Base-by-base conservation (phyloP, 2,113 vertebrate genomes). In the Hydropotes inermis region DNA sequence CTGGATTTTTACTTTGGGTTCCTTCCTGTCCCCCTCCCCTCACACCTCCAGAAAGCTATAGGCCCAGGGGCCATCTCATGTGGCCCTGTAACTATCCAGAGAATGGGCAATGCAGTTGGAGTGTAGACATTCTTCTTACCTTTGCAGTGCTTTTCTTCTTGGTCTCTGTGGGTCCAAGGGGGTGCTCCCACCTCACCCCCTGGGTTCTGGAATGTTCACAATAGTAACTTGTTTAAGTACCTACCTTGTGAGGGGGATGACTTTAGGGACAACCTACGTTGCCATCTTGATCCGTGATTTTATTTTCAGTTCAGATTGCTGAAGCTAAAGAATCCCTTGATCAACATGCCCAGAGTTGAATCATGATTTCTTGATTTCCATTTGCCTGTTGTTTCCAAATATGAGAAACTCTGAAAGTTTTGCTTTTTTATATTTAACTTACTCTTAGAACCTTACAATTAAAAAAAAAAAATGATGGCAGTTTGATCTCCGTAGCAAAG, bases 341-440 rank as follows among this genome's bases (percentile, higher is more conserved):
- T 90, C 64, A 78, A 3, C 39, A 36, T 50, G 9, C 19, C 54
- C 87, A 45, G 21, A 78, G 36, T 43, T 74, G 17, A 94, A 60
- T 61, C 25, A 11, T 83, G 28, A 67, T 82, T 95, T 95, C 43
- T 76, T 82, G 8, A 95, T 83, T 89, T 93, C 43, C 23, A 15
- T 67, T 92, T 93, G 47, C 33, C 28, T 87, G 3, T 85, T 84
- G 19, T 92, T 97, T 79, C 45, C 60, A 84, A 85, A 76, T 87
- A 70, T 2, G 45, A 33, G 52, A 81, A 61, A n/a, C 45, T 61
- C 60, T 91, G 30, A 84, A 90, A 39, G 2, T 82, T 60, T 95
- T 81, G 33, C 33, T 94, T 94, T 92, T 97, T 85, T 97, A 16
- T 36, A 45, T 95, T 92, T 79, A 95, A 25, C 39, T 78, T 81